Base-by-base conservation (phyloP, 2,113 vertebrate genomes). In the Australoheros scitulus region DNA sequence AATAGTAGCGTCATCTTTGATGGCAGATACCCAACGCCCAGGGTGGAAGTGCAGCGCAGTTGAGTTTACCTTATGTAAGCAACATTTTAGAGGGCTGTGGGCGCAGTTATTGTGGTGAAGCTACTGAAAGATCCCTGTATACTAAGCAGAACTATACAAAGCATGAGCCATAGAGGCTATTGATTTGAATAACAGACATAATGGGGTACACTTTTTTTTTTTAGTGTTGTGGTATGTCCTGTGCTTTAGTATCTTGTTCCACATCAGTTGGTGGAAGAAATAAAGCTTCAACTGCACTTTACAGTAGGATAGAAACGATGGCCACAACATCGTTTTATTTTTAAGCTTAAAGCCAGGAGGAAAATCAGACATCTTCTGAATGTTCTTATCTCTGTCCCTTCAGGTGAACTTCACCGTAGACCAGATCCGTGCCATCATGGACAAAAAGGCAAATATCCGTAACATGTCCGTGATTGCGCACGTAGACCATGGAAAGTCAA, bases 401-500 rank as follows among this genome's bases (percentile, higher is more conserved):
- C 52, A 96, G 98, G 98, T 99, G 96, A 99, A 99, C 96, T 99
- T 99, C 93, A 99, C 97, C 1, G 95, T 99, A 91, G 98, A 99
- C 91, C 98, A 99, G 96, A 99, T 99, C 94, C 96, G 98, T 96
- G 93, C 95, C 95, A 99, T 99, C 95, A 99, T 99, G 98, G 98
- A 99, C 97, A 99, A 98, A 84, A 98, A 99, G 96, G 96, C 97
- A 92, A 99, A 99, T 93, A 99, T 99, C 94, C 96, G 97, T 65
- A 99, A 99, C 95, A 99, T 99, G 98, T 99, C 98, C 0, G 98
- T 99, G 92, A 99, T 99, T 11, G 98, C 97, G 14, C 98, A 99
- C 0, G 98, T 99, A 9, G 98, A 99, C 87, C 98, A 99, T 0
- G 98, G 97, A 82, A 99, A 99, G 81, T 99, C 98, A 76, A 99